These are phyloP conservation scores for Seira sanloemensis DNA, from an alignment of 2,888 invertebrate species.

Conservation along the genomic window DNA sequence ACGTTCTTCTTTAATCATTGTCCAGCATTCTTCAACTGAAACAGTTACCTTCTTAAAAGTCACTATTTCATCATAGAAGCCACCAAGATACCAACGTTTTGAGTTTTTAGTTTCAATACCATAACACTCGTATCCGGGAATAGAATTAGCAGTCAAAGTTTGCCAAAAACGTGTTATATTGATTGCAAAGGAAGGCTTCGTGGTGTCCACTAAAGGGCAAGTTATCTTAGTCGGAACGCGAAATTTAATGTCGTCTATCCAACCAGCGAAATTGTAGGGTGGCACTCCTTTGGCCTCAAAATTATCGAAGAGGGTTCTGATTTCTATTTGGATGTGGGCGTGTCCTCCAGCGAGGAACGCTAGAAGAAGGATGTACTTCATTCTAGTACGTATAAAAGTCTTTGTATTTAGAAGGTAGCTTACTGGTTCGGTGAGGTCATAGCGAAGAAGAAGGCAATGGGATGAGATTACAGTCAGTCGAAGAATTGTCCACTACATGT, in stretches of 20 bases:
- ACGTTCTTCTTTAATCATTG: background rate
- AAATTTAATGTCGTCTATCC: background rate
- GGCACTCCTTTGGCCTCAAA: background rate
- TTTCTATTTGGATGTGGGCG: too few species aligned
- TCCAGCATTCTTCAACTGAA: background rate
- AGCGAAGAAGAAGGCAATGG: background rate
- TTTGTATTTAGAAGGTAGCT: background rate
- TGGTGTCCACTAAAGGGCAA: background rate
- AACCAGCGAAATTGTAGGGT: background rate
- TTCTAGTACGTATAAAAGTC: too few species aligned
- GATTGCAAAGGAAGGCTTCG: background rate
- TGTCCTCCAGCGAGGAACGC: background rate
- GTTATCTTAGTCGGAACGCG: background rate
- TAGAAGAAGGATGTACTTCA: background rate
- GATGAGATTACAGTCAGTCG: too few species aligned
- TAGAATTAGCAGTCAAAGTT: background rate
- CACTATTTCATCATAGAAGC: background rate
- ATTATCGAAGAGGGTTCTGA: background rate
- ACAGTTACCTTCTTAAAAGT: background rate
- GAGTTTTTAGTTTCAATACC: background rate
- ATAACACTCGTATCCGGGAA: background rate
- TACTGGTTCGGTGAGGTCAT: background rate
- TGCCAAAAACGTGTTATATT: slow-evolving; percentile 1
- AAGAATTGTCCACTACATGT: too few species aligned
- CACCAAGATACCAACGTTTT: slow-evolving; percentile 13